Evolutionary conservation across 2,113 vertebrate genomes (phyloP), one percentile per base, ranked within the genome.

Genomic region (Benitochromis conjunctus): DNA sequence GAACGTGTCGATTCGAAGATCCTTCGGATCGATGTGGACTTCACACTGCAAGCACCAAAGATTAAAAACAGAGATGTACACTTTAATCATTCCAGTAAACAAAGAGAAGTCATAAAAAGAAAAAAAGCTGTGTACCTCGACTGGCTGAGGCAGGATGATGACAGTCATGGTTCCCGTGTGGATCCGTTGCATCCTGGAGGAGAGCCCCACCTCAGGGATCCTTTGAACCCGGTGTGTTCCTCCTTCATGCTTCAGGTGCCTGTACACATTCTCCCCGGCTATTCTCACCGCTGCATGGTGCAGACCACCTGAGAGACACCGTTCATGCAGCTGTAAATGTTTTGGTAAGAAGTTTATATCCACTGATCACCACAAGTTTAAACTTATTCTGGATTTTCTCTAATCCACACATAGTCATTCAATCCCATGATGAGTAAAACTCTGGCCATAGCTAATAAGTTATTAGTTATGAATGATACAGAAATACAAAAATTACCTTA

Each of bases 91-190:
- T 9, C 10, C 21, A 2, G 24, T 21, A 21, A 89, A 46, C 16
- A 57, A 14, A 11, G n/a, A 19, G 3, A 29, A 31, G 16, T 9
- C 2, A 4, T 4, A 13, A 31, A 64, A 14, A 26, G 4, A 41
- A 1, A 7, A 64, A 10, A 2, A 10, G 10, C 6, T 5, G 14
- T 3, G 93, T 95, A 99, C 98, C 96, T 99, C 96, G 38, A 95
- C 94, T 21, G 97, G 96, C 79, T 98, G 97, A 48, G 98, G 98
- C 24, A 99, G 96, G 38, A 99, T 95, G 29, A 99, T 97, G 14
- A 98, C 97, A 0, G 97, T 96, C 97, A 98, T 98, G 12, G 98
- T 99, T 79, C 98, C 98, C 0, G 98, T 99, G 95, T 99, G 98
- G 88, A 99, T 99, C 0, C 98, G 96, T 88, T 99, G 98, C 98